Base-by-base conservation (phyloP, 2,888 invertebrate species). In the Sminthurides aquaticus region DNA sequence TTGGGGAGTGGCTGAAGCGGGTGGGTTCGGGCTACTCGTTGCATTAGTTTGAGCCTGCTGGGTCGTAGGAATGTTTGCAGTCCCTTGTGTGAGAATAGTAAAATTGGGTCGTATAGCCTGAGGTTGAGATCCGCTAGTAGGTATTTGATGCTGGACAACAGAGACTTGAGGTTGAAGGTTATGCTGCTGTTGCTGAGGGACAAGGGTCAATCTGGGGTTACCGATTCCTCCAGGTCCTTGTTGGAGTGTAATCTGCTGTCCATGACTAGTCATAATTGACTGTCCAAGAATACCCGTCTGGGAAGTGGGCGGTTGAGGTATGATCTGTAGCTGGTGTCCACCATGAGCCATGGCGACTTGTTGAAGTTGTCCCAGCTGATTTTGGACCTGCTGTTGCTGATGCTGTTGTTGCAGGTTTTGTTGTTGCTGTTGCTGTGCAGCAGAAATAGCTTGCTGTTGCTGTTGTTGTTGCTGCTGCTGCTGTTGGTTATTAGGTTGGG, bases 311-410 rank as follows among this genome's bases (percentile, higher is more conserved):
- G 68, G 58, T 34, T 71, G 72, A 29, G 67, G 68, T 65, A 73
- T 72, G 70, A 74, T 73, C 66, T 74, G 74, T 8, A 74, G 62
- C 60, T 73, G 73, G n/a, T 68, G 69, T 15, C 48, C 62, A 5
- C 55, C 54, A 58, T 52, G 67, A 66, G 67, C 34, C 69, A 74
- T 71, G n/a, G n/a, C n/a, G 0, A 74, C 70, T 77, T 69, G 79
- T 77, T n/a, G 76, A 49, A 67, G 65, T 57, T 70, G 72, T 26
- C 65, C 71, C 67, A 79, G 78, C 71, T 79, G 79, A 70, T 80
- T 80, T 28, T 79, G 75, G 67, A 78, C 78, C 67, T 79, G 80
- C 67, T 80, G 78, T 58, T 67, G 66, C 22, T 65, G 62, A 52
- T 65, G 67, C 18, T 69, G 67, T 28, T 67, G 68, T 22, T 70